Evolutionary conservation across 2,888 invertebrate genomes (phyloP).

Genomic region (Philaethria dido): DNA sequence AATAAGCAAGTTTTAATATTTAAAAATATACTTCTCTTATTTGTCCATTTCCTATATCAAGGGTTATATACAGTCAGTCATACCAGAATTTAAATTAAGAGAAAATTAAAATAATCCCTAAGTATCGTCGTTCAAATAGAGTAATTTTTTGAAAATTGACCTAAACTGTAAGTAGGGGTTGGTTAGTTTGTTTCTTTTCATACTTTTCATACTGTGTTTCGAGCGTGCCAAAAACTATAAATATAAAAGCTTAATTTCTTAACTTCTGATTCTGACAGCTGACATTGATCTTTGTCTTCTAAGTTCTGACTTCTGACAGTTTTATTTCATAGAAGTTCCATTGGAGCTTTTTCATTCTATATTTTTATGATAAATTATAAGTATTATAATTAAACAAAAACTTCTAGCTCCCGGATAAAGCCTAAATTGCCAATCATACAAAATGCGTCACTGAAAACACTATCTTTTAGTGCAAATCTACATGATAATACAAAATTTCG

Average conservation of each 20-base stretch:
- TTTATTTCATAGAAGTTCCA: neutral
- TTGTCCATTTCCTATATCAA: too few relatives aligned
- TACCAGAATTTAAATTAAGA: too few relatives aligned
- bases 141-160: too few relatives aligned
- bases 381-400: constrained; percentile 1
- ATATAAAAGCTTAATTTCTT: neutral
- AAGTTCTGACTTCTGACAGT: constrained; percentile 5
- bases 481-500: constrained; percentile 34
- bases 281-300: neutral
- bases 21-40: too few relatives aligned
- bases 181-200: too few relatives aligned
- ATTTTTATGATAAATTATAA: constrained; percentile 6
- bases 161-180: too few relatives aligned
- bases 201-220: too few relatives aligned
- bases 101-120: too few relatives aligned
- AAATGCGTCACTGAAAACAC: constrained; percentile 5
- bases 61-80: too few relatives aligned
- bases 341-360: neutral
- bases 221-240: too few relatives aligned
- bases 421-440: constrained; percentile 8
- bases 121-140: too few relatives aligned
- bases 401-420: neutral
- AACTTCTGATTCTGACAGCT: constrained; percentile 13
- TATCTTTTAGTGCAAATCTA: constrained; percentile 35
- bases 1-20: too few relatives aligned